Evolutionary conservation across 2,888 invertebrate genomes (phyloP).

Genomic region (Mesochorus sp.): DNA sequence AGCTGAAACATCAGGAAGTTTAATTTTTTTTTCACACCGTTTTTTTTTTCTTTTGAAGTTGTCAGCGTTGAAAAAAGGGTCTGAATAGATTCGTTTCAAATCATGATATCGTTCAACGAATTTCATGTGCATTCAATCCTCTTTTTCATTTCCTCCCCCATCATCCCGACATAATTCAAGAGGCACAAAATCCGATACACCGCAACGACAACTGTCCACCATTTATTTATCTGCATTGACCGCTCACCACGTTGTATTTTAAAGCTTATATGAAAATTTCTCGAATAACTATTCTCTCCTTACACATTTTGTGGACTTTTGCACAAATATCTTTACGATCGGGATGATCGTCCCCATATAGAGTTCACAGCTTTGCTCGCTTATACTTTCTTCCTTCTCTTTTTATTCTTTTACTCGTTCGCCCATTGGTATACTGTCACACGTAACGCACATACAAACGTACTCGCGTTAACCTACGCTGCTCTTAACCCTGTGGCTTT

Average conservation of each 20-base stretch:
- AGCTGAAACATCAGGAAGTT: too few relatives aligned
- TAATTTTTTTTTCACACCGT: too few relatives aligned
- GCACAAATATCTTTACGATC: conserved; percentile 63
- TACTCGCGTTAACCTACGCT: conserved; percentile 7
- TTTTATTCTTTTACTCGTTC: neutral
- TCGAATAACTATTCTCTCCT: conserved; percentile 12
- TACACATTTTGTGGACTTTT: conserved; percentile 5
- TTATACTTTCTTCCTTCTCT: conserved; percentile 33
- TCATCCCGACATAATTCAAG: conserved; percentile 14
- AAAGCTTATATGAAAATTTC: conserved; percentile 44
- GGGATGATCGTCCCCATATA: conserved; percentile 44
- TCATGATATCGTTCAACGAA: too few relatives aligned
- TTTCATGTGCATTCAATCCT: too few relatives aligned
- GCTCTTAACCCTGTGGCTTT: conserved; percentile 36
- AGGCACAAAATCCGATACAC: neutral
- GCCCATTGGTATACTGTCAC: neutral
- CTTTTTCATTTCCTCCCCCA: conserved; percentile 25
- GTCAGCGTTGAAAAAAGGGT: too few relatives aligned
- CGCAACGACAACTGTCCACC: too few relatives aligned
- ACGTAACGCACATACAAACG: conserved; percentile 23
- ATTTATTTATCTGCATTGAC: conserved; percentile 1
- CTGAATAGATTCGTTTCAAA: too few relatives aligned
- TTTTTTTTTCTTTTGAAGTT: too few relatives aligned
- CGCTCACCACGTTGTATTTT: conserved; percentile 44
- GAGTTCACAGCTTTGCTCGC: conserved; percentile 43